Base-by-base conservation (phyloP, 2,797 vertebrate genomes). In the Tarsius wallacei region DNA sequence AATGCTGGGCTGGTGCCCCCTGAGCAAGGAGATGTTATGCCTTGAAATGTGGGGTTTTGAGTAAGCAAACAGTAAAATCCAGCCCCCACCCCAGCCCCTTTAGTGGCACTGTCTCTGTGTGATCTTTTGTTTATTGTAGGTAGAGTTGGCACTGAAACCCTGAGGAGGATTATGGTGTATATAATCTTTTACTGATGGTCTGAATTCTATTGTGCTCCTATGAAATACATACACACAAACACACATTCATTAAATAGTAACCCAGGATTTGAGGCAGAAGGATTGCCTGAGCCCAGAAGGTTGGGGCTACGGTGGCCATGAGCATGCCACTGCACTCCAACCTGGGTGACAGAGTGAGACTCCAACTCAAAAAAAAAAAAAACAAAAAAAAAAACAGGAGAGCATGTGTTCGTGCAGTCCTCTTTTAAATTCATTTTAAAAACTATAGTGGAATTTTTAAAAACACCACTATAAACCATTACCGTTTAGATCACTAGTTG, bases 91-190 rank as follows among this genome's bases (percentile, higher is more conserved):
- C 22, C 21, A 8, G 42, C 42, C 42, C 31, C 47, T 77, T n/a
- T 15, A n/a, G 21, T 55, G 59, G 31, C 28, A 3, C 53, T 36
- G 36, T 94, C 53, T 71, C n/a, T 36, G 0, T 1, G 31, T 91
- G 96, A 59, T 83, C 93, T 93, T 92, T 96, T 94, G 94, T 95
- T 96, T 74, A 53, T 24, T 51, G 11, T 63, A 21, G 28, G 26
- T 57, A 12, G 26, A 31, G 36, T 77, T 95, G 90, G 51, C 53
- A 36, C 64, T 53, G 0, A 31, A 59, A 71, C 93, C 33, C 78
- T 6, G 47, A 82, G 86, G 73, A 86, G 24, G 51, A 63, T 78
- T 17, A 12, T 51, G 87, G 42, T 87, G 24, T 59, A 9, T 73
- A 55, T 80, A 61, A 49, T n/a, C 81, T 93, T 96, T 91, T 70